Base-by-base conservation (phyloP, 2,888 invertebrate genomes). In the Drosophila meridiana region DNA sequence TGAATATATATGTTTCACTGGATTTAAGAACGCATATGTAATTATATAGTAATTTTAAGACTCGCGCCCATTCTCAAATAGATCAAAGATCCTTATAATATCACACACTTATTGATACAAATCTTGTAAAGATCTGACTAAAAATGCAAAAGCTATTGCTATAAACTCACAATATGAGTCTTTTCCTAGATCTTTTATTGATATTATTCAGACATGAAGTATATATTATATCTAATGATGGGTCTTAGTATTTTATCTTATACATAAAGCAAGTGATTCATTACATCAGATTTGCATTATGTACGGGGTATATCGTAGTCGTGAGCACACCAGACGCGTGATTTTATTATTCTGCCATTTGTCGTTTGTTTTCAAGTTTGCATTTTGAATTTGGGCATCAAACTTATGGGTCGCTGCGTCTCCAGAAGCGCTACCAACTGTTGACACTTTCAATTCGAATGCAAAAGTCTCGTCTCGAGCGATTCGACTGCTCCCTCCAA, bases 371-470 rank as follows among this genome's bases (percentile, higher is more conserved):
- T 32, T 59, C 47, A 14, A 26, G 52, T 55, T 74, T 60, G 56
- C 50, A 30, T 63, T 59, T 74, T 61, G 58, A 69, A 43, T 77
- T 77, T 74, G 67, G 57, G 68, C 43, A 58, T 50, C 50, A 57
- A 69, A 62, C 81, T 87, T 82, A 83, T 80, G 86, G 87, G 76
- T 88, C 86, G 82, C 57, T 59, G 76, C 69, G 78, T 72, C 69
- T 64, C 66, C 74, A 68, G 60, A 75, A 83, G 80, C 73, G 69
- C 69, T 73, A 30, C 69, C 50, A 50, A 59, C 45, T 83, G 73
- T 87, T 87, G 87, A 88, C 87, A 87, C 84, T 88, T 87, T 88
- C 89, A 87, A 87, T 87, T 87, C 74, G 82, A 80, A 84, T 80
- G 82, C 74, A 63, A 69, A 65, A 73, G 70, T 65, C 78, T 65